phyloP scores from a whole-genome alignment of 2,797 vertebrate species.

The Tapera naevia region DNA sequence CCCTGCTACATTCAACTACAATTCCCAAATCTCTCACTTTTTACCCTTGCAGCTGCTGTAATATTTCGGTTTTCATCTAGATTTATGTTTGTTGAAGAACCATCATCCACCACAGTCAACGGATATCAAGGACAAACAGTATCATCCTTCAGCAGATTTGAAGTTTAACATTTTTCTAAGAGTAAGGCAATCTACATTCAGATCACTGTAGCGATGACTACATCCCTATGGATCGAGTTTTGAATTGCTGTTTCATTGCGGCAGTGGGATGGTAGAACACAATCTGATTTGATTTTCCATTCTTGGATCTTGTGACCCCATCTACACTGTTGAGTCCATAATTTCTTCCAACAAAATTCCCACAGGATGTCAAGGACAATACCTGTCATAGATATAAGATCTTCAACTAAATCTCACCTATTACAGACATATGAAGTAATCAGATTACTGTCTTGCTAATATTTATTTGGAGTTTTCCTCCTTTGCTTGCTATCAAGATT shows the following conservation, averaged over 20 bases:
- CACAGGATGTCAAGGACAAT: background rate
- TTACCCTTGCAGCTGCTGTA: background rate
- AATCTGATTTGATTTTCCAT: background rate
- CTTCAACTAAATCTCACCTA: background rate
- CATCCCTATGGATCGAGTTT: accelerated
- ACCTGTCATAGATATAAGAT: background rate
- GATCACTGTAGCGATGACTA: background rate
- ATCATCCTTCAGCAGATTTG: background rate
- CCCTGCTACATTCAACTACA: background rate
- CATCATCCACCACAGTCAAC: background rate
- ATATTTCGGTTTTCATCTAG: background rate
- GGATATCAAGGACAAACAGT: background rate
- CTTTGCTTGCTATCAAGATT: background rate
- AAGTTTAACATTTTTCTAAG: background rate
- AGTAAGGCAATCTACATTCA: background rate
- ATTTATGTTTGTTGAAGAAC: background rate
- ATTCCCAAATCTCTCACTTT: background rate
- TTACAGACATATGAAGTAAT: background rate
- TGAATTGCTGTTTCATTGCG: background rate
- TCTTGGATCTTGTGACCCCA: background rate
- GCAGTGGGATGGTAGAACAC: background rate
- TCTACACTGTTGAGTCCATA: background rate
- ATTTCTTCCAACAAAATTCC: background rate
- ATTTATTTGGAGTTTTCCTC: background rate
- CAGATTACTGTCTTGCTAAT: background rate